Evolutionary conservation across 2,113 vertebrate species (phyloP), one percentile per base, ranked within the genome.

Genomic region (Oenanthe oenanthe): DNA sequence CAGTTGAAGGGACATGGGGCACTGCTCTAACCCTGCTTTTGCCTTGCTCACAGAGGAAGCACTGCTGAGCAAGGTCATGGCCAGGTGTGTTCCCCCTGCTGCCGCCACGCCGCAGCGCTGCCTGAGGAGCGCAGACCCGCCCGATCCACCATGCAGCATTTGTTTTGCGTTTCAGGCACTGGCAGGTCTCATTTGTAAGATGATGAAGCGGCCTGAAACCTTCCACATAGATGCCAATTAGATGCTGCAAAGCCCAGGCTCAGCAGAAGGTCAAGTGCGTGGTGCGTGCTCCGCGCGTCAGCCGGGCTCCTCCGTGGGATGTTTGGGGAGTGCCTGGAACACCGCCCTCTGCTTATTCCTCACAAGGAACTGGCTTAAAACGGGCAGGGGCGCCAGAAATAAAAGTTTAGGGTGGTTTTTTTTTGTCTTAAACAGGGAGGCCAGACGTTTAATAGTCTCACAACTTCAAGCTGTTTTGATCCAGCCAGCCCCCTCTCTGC

Each of bases 61-160:
- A 4, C 17, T 21, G 12, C 19, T 10, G 9, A 43, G 31, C 6
- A 38, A 21, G 24, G 4, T 54, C 9, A 5, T 1, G 5, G 17
- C 34, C 36, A 20, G 21, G 32, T 17, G 24, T 57, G 12, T 42
- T 45, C 20, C 25, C 13, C 32, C 57, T 15, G 12, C 63, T 48
- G 13, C 77, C 34, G n/a, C 25, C 80, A 19, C 0, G 0, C 38
- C 5, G 3, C 21, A 1, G 29, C 1, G 1, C 34, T 34, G 38
- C 54, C 62, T 0, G 0, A 16, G 25, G 40, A 34, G 45, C 1
- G 17, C n/a, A 15, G 50, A n/a, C 13, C 28, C 0, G 0, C 34
- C 47, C 17, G 15, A 66, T 48, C 56, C 1, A 0, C 2, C 0
- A 28, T 0, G 1, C 45, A 58, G 22, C 43, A 17, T 78, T 77